Conservation (phyloP, 2,113 vertebrate genomes). For the Todiramphus saurophagus region DNA sequence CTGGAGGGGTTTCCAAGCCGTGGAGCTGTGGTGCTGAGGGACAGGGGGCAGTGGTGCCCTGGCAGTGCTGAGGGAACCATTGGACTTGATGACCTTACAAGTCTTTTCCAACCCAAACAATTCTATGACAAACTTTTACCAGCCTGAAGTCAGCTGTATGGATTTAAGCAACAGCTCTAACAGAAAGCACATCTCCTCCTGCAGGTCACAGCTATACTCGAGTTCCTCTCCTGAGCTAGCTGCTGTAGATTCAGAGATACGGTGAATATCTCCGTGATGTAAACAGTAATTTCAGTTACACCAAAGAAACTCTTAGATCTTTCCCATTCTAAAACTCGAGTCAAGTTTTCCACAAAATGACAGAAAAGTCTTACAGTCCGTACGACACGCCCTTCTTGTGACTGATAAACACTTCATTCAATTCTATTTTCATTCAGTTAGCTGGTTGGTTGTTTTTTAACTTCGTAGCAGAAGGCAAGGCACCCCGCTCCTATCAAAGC, state of each 20-base stretch:
- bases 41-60: too few relatives aligned
- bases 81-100: background rate
- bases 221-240: background rate
- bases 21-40: too few relatives aligned
- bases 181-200: background rate
- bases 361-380: rapidly evolving
- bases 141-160: background rate
- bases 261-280: background rate
- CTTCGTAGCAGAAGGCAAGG: background rate
- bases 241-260: rapidly evolving
- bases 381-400: background rate
- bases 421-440: background rate
- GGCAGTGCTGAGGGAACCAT: too few relatives aligned
- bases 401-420: background rate
- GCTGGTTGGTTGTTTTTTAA: background rate
- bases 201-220: background rate
- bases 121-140: background rate
- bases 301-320: background rate
- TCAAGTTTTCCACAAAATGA: background rate
- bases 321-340: background rate
- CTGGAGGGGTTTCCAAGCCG: too few relatives aligned
- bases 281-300: background rate
- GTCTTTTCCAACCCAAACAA: background rate
- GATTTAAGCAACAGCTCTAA: background rate
- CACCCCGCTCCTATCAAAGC: background rate